Conservation (phyloP, 2,113 vertebrate species). For the Anolis carolinensis region DNA sequence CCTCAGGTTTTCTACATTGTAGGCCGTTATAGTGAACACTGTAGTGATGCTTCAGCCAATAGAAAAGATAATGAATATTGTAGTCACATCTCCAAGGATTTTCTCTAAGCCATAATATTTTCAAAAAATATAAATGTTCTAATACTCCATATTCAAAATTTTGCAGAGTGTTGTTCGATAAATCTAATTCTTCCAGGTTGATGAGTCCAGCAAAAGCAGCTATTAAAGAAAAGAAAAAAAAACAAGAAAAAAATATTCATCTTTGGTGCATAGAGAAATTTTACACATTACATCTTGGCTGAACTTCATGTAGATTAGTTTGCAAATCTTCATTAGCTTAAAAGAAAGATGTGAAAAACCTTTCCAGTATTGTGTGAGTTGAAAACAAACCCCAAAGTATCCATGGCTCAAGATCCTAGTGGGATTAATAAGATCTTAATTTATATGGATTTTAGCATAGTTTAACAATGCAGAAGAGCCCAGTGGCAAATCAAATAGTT, state of each 20-base stretch:
- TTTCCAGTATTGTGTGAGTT: not conserved
- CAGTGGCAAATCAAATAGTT: not conserved
- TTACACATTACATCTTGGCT: not conserved
- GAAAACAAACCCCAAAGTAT: not conserved
- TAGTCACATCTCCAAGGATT: constrained; percentile 98
- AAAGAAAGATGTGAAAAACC: not conserved
- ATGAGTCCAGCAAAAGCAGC: constrained; percentile 91
- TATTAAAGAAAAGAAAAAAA: constrained; percentile 65
- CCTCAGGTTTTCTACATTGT: constrained; percentile 85
- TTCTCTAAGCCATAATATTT: constrained; percentile 83
- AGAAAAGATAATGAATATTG: constrained; percentile 96
- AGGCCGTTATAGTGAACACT: constrained; percentile 86
- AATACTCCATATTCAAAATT: constrained; percentile 93
- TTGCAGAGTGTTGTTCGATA: constrained; percentile 92
- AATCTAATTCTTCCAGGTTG: constrained; percentile 90
- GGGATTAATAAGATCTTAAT: no score
- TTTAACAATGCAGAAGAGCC: not conserved
- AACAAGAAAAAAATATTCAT: constrained; percentile 1
- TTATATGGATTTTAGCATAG: not conserved
- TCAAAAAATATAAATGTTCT: constrained; percentile 95
- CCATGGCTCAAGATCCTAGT: not conserved
- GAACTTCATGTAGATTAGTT: not conserved
- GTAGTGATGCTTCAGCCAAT: constrained; percentile 96
- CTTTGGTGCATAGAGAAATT: not conserved
- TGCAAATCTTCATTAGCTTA: not conserved